Evolutionary conservation across 2,888 invertebrate genomes (phyloP).

Genomic region (Diogma glabrata): DNA sequence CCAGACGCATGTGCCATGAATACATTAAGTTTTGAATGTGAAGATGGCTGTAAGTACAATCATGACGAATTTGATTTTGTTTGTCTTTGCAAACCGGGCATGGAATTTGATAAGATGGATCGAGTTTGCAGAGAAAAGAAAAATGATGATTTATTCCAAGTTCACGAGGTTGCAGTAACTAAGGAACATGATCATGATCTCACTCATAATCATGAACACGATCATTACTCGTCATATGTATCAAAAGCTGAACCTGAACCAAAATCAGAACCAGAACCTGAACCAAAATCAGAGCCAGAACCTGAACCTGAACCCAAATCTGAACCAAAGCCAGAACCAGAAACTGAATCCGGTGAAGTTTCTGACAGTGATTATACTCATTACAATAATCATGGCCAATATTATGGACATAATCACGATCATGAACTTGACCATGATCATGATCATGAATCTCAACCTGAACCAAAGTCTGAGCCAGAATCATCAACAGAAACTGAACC

Average conservation of each 20-base stretch:
- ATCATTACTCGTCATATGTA: conserved; percentile 24
- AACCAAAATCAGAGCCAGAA: conserved; percentile 27
- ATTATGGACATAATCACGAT: neutral
- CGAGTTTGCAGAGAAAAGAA: conserved; percentile 28
- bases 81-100: conserved; percentile 51
- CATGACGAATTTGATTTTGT: conserved; percentile 47
- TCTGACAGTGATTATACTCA: neutral
- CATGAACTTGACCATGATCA: neutral
- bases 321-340: conserved; percentile 31
- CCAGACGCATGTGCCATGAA: conserved; percentile 54
- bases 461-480: conserved; percentile 33
- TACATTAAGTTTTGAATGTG: conserved; percentile 44
- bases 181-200: conserved; percentile 25
- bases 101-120: conserved; percentile 34
- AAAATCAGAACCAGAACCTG: conserved; percentile 33
- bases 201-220: conserved; percentile 10
- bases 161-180: conserved; percentile 29
- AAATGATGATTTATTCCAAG: conserved; percentile 17
- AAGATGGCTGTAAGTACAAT: conserved; percentile 55
- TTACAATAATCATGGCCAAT: neutral
- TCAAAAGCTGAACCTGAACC: conserved; percentile 31
- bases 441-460: neutral
- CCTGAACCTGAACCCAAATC: conserved; percentile 32
- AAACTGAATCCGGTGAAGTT: conserved; percentile 31
- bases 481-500: conserved; percentile 27